Evolutionary conservation across 2,888 invertebrate genomes (phyloP), one percentile per base, ranked within the genome.

Genomic region (Orgyia antiqua): DNA sequence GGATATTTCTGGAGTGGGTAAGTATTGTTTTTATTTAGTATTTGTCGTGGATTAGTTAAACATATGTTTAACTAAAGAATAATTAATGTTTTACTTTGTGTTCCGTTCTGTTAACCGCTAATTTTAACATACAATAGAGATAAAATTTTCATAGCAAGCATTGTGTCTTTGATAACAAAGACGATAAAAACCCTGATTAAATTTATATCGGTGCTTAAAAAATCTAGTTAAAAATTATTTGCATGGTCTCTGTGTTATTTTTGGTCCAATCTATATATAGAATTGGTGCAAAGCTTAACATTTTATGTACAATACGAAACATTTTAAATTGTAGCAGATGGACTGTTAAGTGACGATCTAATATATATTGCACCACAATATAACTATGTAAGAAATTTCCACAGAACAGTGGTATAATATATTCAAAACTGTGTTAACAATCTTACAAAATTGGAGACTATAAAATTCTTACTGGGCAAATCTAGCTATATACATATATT

Each of bases 1-100:
- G 83, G 83, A 82, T 56, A 57, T 76, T 46, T 68, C 83, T 53
- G 80, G 80, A 39, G 42, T 75, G 52, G 83, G 82, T 82, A 71
- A 51, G 66, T 53, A 42, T 33, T 27, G 31, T 30, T 31, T 39
- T 27, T 42, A 39, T 42, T 45, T 33, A 44, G 11, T 2, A 23
- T 39, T 35, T 39, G 36, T 24, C 42, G 39, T 33, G 41, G 25
- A 42, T 42, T 43, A 36, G 27, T 39, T 33, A 21, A 33, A 9
- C 10, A 28, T 38, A 36, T 13, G 36, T 18, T 26, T 30, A 10
- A 23, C 19, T 9, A 8, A 4, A n/a, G 9, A 20, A 9, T 2
- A n/a, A 20, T 9, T 9, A 20, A 8, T 20, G 4, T 8, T 2
- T 3, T 20, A 20, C 1, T 20, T 2, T n/a, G 9, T 4, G n/a